These are phyloP conservation scores for Myotis brandtii DNA, from an alignment of 2,113 vertebrate species.

Conservation along the genomic window DNA sequence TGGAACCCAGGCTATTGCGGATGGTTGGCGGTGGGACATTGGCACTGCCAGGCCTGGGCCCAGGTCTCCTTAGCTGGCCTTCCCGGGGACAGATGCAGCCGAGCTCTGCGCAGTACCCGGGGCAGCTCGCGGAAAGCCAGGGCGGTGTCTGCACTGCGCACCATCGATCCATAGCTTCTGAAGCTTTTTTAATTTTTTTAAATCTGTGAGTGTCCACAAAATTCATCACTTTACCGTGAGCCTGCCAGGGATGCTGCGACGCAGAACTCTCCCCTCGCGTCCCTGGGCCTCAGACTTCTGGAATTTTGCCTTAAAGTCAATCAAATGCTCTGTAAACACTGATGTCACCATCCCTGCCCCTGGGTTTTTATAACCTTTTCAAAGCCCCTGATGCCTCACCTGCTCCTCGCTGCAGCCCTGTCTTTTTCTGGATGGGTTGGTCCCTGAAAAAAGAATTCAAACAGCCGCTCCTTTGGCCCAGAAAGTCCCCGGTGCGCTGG, in stretches of 20 bases:
- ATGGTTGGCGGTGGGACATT: background rate
- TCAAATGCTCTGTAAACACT: background rate
- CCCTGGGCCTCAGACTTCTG: background rate
- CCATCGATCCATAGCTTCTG: background rate
- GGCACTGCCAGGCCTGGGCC: background rate
- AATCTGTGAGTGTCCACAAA: slow-evolving; percentile 24
- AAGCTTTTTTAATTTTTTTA: slow-evolving; percentile 45
- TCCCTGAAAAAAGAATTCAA: background rate
- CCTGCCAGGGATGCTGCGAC: slow-evolving; percentile 21
- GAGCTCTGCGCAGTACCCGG: background rate
- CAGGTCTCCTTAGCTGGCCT: background rate
- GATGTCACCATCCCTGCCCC: background rate
- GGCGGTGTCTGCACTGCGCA: background rate
- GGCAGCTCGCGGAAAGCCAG: background rate
- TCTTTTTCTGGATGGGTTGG: background rate
- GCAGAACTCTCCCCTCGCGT: background rate
- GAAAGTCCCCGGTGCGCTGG: fast-evolving
- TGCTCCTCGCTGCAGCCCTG: background rate
- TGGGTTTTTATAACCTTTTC: background rate
- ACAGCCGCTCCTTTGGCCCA: background rate
- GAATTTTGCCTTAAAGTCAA: slow-evolving; percentile 47
- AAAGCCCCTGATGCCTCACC: background rate
- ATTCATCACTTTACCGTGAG: slow-evolving; percentile 60
- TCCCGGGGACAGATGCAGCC: background rate
- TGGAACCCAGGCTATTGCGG: background rate